These are phyloP conservation scores for Alentia gelatinosa DNA, from an alignment of 2,888 invertebrate genomes.

Conservation along the genomic window DNA sequence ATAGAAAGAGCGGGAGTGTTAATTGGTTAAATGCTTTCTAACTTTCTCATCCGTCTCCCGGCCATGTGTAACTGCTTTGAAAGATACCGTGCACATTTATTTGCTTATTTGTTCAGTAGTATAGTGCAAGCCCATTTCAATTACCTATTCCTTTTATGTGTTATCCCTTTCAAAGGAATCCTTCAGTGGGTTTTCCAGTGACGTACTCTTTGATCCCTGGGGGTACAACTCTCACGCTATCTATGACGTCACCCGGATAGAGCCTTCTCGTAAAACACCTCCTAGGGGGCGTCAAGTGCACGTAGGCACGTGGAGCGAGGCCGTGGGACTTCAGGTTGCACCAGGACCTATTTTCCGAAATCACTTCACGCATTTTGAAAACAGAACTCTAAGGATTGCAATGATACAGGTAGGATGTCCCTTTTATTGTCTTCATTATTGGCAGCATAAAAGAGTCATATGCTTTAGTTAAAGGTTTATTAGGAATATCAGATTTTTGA, in stretches of 20 bases:
- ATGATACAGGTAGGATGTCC: conserved; percentile 38
- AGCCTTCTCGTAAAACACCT: neutral
- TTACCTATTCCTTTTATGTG: neutral
- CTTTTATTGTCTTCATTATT: too few relatives aligned
- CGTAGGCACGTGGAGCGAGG: neutral
- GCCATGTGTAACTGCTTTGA: too few relatives aligned
- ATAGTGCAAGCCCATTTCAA: too few relatives aligned
- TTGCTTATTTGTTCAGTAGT: too few relatives aligned
- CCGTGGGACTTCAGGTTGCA: neutral
- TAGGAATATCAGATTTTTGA: too few relatives aligned
- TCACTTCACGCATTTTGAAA: conserved; percentile 10
- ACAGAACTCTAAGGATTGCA: neutral
- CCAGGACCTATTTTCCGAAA: neutral
- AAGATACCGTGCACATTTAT: too few relatives aligned
- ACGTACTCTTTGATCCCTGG: neutral
- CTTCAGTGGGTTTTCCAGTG: neutral
- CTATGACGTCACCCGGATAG: neutral
- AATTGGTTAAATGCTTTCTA: neutral
- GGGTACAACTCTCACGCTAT: neutral
- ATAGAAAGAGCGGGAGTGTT: too few relatives aligned
- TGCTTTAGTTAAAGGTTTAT: too few relatives aligned
- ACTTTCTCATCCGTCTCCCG: too few relatives aligned
- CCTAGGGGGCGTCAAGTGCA: neutral
- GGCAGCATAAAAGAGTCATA: too few relatives aligned
- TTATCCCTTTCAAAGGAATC: neutral